A percentile compares a stretch with the other conserved stretches of the same genome.
Conservation (phyloP, 2,113 vertebrate genomes). For the Neofelis nebulosa region DNA sequence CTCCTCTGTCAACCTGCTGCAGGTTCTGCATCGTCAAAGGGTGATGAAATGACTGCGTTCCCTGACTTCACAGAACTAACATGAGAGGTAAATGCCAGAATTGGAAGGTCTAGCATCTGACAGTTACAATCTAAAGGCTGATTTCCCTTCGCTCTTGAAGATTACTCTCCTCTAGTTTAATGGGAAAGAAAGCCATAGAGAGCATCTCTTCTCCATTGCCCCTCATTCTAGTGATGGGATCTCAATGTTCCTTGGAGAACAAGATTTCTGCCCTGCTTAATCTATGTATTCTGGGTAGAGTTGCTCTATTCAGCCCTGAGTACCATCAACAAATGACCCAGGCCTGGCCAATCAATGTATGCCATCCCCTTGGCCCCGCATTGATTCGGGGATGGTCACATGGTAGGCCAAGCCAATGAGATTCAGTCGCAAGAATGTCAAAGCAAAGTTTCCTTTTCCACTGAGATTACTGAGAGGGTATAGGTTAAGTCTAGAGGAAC, state of each 20-base stretch:
- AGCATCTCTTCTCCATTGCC: not conserved
- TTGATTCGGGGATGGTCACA: not conserved
- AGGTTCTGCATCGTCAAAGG: not conserved
- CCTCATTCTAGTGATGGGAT: not conserved
- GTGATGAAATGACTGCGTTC: not conserved
- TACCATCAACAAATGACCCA: not conserved
- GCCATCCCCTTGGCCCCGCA: not conserved
- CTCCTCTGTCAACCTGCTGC: not conserved
- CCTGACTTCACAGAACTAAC: not conserved
- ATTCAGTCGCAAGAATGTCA: not conserved
- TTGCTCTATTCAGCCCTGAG: not conserved
- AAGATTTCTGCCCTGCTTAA: not conserved
- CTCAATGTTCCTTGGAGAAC: conserved; percentile 1
- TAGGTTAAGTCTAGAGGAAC: not conserved
- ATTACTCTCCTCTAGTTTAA: not conserved
- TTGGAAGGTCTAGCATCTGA: not conserved
- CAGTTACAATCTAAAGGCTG: not conserved
- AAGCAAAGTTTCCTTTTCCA: not conserved
- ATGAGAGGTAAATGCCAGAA: not conserved
- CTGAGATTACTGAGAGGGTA: not conserved
- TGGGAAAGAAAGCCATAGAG: not conserved
- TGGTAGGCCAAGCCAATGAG: not conserved
- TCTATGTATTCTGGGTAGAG: not conserved
- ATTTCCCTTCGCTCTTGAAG: not conserved
- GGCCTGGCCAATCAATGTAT: not conserved